These are phyloP conservation scores for Drosophila mimica DNA, from an alignment of 2,888 invertebrate genomes.

Conservation along the genomic window DNA sequence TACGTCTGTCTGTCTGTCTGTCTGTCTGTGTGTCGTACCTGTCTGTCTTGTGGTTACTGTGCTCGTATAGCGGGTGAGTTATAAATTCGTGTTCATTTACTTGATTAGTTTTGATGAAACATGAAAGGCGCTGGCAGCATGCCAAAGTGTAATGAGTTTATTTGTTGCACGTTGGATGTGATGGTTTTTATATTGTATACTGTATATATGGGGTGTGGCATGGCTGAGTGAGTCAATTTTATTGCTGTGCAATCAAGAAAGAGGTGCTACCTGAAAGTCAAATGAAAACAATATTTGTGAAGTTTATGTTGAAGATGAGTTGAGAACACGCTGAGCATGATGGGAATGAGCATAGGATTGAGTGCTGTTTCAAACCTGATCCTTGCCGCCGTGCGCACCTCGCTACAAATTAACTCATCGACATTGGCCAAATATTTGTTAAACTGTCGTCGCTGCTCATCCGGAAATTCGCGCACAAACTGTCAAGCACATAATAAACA, in stretches of 20 bases:
- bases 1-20: slow-evolving; percentile 18
- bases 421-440: slow-evolving; percentile 86
- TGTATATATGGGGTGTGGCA: slow-evolving; percentile 19
- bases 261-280: slow-evolving; percentile 29
- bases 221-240: slow-evolving; percentile 30
- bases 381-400: slow-evolving; percentile 78
- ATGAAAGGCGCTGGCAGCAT: slow-evolving; percentile 77
- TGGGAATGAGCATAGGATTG: neutral
- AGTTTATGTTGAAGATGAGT: neutral
- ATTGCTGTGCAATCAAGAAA: slow-evolving; percentile 15
- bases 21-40: slow-evolving; percentile 45
- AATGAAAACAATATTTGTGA: neutral
- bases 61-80: slow-evolving; percentile 37
- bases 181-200: neutral
- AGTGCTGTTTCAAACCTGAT: slow-evolving; percentile 72
- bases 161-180: slow-evolving; percentile 39
- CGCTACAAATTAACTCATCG: slow-evolving; percentile 76
- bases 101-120: slow-evolving; percentile 81
- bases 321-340: neutral
- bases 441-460: slow-evolving; percentile 86
- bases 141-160: slow-evolving; percentile 68
- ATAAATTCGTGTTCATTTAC: slow-evolving; percentile 79
- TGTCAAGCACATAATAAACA: slow-evolving; percentile 48
- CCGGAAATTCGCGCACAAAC: slow-evolving; percentile 76
- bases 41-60: slow-evolving; percentile 66